Evolutionary conservation across 2,113 vertebrate species (phyloP).

Genomic region (Lipotes vexillifer): DNA sequence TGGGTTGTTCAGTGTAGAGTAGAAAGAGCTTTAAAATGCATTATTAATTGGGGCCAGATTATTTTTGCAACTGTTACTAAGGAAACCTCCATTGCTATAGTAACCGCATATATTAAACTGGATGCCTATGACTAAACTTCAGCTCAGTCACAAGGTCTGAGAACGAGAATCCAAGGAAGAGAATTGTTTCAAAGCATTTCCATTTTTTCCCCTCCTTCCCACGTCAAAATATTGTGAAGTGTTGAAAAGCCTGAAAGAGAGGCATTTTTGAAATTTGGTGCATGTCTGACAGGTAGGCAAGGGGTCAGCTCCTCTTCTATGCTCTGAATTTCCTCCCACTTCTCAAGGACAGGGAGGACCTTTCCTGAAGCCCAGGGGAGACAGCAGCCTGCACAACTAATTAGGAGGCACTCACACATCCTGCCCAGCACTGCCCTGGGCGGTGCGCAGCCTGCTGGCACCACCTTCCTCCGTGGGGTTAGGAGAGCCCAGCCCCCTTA

Average conservation of each 20-base stretch:
- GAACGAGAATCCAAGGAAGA: constrained; percentile 41
- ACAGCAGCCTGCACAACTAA: neutral
- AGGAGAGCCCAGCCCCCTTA: neutral
- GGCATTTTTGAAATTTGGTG: neutral
- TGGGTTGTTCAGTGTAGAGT: constrained; percentile 47
- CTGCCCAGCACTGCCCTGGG: neutral
- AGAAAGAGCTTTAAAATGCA: constrained; percentile 70
- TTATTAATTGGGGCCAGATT: constrained; percentile 75
- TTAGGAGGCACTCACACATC: neutral
- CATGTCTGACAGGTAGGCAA: neutral
- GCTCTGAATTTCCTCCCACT: neutral
- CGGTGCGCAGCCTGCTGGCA: fast-evolving
- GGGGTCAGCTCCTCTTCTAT: neutral
- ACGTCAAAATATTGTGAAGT: constrained; percentile 71
- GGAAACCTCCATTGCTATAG: constrained; percentile 76
- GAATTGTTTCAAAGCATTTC: constrained; percentile 56
- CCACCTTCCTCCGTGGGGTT: neutral
- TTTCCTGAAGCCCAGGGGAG: neutral
- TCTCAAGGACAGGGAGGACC: neutral
- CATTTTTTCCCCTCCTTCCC: neutral
- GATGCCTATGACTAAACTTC: constrained; percentile 63
- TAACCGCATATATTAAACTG: constrained; percentile 72
- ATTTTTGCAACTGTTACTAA: constrained; percentile 75
- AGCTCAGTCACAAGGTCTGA: constrained; percentile 50
- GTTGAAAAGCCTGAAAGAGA: constrained; percentile 10